A percentile compares a stretch with the other conserved stretches of the same genome.
These are phyloP conservation scores for Hypomecis atomaria DNA, from an alignment of 2,888 invertebrate genomes.

Conservation along the genomic window DNA sequence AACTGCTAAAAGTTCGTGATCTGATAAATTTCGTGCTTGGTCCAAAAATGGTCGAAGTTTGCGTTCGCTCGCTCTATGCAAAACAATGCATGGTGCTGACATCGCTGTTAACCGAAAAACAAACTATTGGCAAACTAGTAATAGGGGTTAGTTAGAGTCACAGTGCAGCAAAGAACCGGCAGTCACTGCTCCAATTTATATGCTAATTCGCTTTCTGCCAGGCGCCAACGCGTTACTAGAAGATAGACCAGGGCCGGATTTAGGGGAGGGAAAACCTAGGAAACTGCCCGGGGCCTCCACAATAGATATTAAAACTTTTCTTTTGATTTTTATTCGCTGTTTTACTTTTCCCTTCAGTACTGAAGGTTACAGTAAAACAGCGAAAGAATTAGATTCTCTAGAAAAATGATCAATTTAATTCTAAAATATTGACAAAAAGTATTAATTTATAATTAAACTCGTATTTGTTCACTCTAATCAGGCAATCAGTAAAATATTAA, in stretches of 20 bases:
- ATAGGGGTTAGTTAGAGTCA: constrained; percentile 39
- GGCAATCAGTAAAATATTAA: too few relatives aligned
- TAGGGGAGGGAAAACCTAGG: too few relatives aligned
- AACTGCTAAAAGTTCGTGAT: constrained; percentile 22
- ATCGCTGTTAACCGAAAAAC: constrained; percentile 36
- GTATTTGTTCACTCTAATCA: too few relatives aligned
- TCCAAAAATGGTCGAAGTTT: constrained; percentile 26
- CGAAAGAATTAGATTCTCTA: too few relatives aligned
- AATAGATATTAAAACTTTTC: too few relatives aligned
- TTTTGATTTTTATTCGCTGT: too few relatives aligned
- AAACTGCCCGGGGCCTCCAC: too few relatives aligned
- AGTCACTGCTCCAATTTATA: constrained; percentile 63
- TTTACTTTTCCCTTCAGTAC: too few relatives aligned
- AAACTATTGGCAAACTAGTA: constrained; percentile 39
- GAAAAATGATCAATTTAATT: too few relatives aligned
- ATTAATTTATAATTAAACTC: too few relatives aligned
- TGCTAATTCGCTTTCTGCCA: constrained; percentile 65
- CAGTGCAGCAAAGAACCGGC: constrained; percentile 40
- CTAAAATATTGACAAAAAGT: too few relatives aligned
- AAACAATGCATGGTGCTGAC: constrained; percentile 39
- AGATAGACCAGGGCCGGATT: constrained; percentile 49
- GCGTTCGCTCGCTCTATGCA: constrained; percentile 35
- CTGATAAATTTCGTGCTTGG: constrained; percentile 11
- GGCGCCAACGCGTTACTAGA: constrained; percentile 56
- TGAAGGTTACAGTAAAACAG: too few relatives aligned